Conservation (phyloP, 2,113 vertebrate genomes). For the Ammodytes dubius region DNA sequence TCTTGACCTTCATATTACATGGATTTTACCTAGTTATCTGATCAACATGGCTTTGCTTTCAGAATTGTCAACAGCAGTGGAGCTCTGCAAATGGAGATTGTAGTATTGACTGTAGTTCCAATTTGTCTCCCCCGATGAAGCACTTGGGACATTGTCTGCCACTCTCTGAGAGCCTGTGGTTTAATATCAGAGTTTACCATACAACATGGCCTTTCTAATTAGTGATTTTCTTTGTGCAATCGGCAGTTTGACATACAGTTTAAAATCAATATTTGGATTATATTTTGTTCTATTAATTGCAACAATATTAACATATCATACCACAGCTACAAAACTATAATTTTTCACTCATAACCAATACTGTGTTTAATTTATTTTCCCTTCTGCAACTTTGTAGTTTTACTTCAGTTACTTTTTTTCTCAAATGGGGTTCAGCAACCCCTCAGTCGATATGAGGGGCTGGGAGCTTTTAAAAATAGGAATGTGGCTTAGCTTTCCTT, state of each 20-base stretch:
- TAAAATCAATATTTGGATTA: background rate
- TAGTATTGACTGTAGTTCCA: constrained; percentile 45
- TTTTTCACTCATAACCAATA: background rate
- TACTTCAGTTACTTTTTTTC: background rate
- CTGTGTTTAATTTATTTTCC: background rate
- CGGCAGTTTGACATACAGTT: background rate
- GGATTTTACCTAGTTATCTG: no score
- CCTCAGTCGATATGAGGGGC: background rate
- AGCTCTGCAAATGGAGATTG: constrained; percentile 27
- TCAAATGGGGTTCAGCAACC: background rate
- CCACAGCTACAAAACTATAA: background rate
- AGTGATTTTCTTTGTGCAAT: background rate
- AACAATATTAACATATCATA: background rate
- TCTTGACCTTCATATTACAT: background rate
- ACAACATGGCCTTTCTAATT: constrained; percentile 21
- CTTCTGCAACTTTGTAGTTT: background rate
- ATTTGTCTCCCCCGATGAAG: constrained; percentile 34
- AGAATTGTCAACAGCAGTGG: constrained; percentile 1
- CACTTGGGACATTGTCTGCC: constrained; percentile 31
- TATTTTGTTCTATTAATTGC: background rate
- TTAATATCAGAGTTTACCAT: constrained; percentile 28
- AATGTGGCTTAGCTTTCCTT: constrained; percentile 51
- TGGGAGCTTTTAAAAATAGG: constrained; percentile 28
- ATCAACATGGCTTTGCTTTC: background rate
- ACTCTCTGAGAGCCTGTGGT: constrained; percentile 44